phyloP scores from a whole-genome alignment of 2,888 invertebrate genomes.

The Anorthoa munda region DNA sequence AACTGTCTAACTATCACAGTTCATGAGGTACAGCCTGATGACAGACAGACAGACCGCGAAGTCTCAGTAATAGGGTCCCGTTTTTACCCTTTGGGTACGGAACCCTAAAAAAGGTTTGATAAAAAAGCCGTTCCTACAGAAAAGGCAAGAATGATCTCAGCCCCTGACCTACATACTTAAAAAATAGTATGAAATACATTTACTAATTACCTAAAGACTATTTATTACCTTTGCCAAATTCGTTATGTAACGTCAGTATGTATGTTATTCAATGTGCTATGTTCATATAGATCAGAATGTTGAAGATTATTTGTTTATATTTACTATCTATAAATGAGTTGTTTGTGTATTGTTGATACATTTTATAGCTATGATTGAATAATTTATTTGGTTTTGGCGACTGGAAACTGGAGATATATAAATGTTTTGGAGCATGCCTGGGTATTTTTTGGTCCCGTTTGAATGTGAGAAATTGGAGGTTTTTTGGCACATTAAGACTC shows the following conservation, averaged over 20 bases:
- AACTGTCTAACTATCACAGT: no score
- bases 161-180: slow-evolving; percentile 41
- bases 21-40: no score
- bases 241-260: slow-evolving; percentile 31
- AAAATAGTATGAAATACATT: slow-evolving; percentile 16
- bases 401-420: no score
- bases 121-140: background rate
- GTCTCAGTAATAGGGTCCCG: no score
- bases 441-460: no score
- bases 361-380: background rate
- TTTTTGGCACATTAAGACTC: no score
- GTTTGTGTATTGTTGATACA: background rate
- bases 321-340: background rate
- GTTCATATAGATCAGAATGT: slow-evolving; percentile 1
- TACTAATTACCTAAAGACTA: slow-evolving; percentile 31
- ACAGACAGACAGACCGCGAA: no score
- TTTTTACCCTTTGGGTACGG: no score
- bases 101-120: no score
- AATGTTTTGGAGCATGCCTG: no score
- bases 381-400: background rate
- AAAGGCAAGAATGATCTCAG: background rate
- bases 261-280: background rate
- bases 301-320: background rate
- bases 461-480: no score
- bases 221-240: slow-evolving; percentile 38